phyloP scores from a whole-genome alignment of 2,888 invertebrate genomes.

The Loripinus fragilis region DNA sequence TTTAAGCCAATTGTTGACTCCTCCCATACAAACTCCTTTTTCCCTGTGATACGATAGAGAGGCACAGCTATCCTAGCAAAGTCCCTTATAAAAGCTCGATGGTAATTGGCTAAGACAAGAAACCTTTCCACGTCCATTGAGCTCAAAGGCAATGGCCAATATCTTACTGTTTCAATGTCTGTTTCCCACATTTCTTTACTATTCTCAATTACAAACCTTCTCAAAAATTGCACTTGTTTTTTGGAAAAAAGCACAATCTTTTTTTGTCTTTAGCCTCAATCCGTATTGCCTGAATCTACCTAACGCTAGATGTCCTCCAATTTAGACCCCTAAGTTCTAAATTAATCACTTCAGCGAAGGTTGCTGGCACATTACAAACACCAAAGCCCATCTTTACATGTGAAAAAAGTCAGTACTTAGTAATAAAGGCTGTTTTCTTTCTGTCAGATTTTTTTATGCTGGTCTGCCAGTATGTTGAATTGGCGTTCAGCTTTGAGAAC shows the following conservation, averaged over 20 bases:
- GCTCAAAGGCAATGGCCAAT: conserved; percentile 20
- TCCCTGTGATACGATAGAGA: conserved; percentile 46
- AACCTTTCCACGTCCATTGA: conserved; percentile 51
- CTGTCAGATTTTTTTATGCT: neutral
- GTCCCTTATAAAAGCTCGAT: conserved; percentile 33
- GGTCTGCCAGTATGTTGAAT: neutral
- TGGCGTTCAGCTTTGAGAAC: no score
- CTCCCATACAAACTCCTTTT: conserved; percentile 39
- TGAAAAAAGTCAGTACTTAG: neutral
- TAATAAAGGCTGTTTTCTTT: neutral
- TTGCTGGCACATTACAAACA: neutral
- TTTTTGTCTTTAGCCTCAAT: neutral
- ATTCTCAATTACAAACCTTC: neutral
- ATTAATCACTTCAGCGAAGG: neutral
- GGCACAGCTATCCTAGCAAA: conserved; percentile 46
- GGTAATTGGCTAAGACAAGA: conserved; percentile 44
- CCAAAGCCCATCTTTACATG: neutral
- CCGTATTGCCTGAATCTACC: neutral
- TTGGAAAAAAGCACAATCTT: neutral
- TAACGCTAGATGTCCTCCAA: neutral
- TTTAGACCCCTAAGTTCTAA: neutral
- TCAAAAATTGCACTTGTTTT: neutral
- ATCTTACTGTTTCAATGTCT: neutral
- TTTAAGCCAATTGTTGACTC: conserved; percentile 38
- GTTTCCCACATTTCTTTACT: neutral